Conservation (phyloP, 2,797 vertebrate genomes). For the Sebastes itinus region DNA sequence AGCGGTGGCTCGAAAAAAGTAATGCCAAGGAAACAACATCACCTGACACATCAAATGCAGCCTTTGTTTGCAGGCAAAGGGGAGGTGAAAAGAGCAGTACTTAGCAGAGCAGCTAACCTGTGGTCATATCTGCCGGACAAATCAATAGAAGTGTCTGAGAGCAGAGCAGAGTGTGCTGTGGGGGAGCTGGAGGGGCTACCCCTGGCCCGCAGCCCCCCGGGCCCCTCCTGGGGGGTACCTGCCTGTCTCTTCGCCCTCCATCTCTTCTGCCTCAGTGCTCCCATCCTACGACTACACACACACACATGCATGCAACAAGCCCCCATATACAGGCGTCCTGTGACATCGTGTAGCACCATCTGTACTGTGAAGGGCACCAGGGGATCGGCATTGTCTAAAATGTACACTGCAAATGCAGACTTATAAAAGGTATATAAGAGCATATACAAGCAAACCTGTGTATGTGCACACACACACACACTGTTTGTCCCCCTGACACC, state of each 20-base stretch:
- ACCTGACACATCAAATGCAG: slow-evolving; percentile 50
- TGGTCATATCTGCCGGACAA: slow-evolving; percentile 85
- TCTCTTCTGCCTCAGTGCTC: slow-evolving; percentile 83
- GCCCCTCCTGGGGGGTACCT: slow-evolving; percentile 78
- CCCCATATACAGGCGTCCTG: slow-evolving; percentile 42
- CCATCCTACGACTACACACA: slow-evolving; percentile 52
- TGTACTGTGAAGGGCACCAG: slow-evolving; percentile 38
- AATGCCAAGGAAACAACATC: slow-evolving; percentile 26
- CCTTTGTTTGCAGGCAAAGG: slow-evolving; percentile 60
- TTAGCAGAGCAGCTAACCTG: slow-evolving; percentile 88
- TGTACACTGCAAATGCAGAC: slow-evolving; percentile 13
- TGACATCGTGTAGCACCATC: slow-evolving; percentile 42
- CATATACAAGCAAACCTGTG: background rate
- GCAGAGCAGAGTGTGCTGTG: slow-evolving; percentile 77
- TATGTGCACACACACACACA: slow-evolving; percentile 14
- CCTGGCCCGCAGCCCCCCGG: slow-evolving; percentile 82
- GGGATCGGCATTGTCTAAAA: slow-evolving; percentile 20
- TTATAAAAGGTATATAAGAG: slow-evolving; percentile 28
- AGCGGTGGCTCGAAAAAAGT: slow-evolving; percentile 7
- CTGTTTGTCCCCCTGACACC: slow-evolving; percentile 48
- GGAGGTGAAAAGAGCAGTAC: slow-evolving; percentile 76
- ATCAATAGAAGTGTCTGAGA: slow-evolving; percentile 95
- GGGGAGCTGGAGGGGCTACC: slow-evolving; percentile 82
- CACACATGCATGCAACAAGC: slow-evolving; percentile 44
- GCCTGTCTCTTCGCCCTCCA: slow-evolving; percentile 75